A percentile compares a stretch with the other conserved stretches of the same genome.
Conservation (phyloP, 2,113 vertebrate species). For the Lasiurus borealis region DNA sequence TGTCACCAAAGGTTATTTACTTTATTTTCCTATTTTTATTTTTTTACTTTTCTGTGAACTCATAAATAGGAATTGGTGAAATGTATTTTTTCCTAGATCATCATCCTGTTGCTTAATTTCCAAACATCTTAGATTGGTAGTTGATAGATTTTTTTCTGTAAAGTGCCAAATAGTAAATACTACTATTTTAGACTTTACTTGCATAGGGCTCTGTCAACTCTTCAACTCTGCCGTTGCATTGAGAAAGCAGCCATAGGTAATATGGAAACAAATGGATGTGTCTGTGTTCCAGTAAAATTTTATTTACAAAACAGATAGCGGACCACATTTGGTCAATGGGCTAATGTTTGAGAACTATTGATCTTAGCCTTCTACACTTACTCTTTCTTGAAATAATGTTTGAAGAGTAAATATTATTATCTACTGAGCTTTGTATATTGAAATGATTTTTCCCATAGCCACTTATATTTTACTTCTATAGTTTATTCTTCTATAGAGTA, state of each 20-base stretch:
- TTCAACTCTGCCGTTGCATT: background rate
- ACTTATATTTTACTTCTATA: background rate
- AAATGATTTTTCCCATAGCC: slow-evolving; percentile 38
- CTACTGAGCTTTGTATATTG: slow-evolving; percentile 23
- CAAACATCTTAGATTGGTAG: background rate
- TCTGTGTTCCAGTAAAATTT: slow-evolving; percentile 16
- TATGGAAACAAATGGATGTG: slow-evolving; percentile 29
- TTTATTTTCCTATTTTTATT: background rate
- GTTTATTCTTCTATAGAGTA: slow-evolving; percentile 45
- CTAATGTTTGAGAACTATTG: background rate
- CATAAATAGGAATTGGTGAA: slow-evolving; percentile 3
- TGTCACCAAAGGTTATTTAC: background rate
- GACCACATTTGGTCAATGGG: background rate
- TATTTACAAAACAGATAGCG: background rate
- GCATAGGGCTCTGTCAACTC: background rate
- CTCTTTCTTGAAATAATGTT: background rate
- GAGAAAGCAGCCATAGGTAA: background rate
- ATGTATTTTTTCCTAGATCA: background rate
- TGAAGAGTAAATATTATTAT: slow-evolving; percentile 13
- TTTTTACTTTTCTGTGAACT: background rate
- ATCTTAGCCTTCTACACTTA: slow-evolving; percentile 1
- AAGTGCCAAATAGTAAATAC: background rate
- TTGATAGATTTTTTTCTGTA: slow-evolving; percentile 11
- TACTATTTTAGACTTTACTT: background rate
- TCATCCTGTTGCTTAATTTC: slow-evolving; percentile 50